A percentile compares a stretch with the other conserved stretches of the same genome.
Evolutionary conservation across 2,888 invertebrate genomes (phyloP).

Genomic region (Bedellia somnulentella): DNA sequence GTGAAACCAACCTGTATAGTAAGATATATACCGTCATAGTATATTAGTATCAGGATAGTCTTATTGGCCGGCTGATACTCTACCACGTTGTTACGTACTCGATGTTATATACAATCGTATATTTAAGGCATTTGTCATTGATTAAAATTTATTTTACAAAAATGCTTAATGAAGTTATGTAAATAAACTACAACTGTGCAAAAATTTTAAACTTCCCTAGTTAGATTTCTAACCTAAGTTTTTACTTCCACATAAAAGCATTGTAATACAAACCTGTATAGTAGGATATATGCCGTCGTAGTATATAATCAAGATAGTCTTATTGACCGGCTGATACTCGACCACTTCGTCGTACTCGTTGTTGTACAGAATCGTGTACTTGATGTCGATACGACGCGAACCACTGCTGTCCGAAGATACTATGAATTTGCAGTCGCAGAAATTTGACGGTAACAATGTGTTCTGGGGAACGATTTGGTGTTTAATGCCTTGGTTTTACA

Average conservation of each 20-base stretch:
- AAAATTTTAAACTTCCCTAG: too few relatives aligned
- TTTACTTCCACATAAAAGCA: neutral
- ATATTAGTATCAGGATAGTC: slow-evolving; percentile 34
- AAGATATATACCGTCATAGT: slow-evolving; percentile 51
- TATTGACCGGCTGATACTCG: slow-evolving; percentile 36
- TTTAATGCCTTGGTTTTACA: too few relatives aligned
- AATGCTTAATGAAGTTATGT: too few relatives aligned
- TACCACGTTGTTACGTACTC: slow-evolving; percentile 33
- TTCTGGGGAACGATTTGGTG: too few relatives aligned
- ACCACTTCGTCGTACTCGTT: slow-evolving; percentile 34
- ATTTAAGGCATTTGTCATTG: too few relatives aligned
- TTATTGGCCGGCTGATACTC: slow-evolving; percentile 38
- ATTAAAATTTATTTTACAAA: too few relatives aligned
- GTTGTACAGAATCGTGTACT: slow-evolving; percentile 35
- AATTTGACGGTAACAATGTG: slow-evolving; percentile 34
- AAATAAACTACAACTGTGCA: too few relatives aligned
- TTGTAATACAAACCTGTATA: too few relatives aligned
- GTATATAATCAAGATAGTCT: slow-evolving; percentile 38
- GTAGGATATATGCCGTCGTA: slow-evolving; percentile 51
- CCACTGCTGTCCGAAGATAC: slow-evolving; percentile 39
- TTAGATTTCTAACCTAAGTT: too few relatives aligned
- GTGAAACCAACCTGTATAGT: too few relatives aligned
- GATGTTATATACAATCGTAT: slow-evolving; percentile 34
- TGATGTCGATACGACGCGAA: slow-evolving; percentile 30
- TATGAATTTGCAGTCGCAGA: slow-evolving; percentile 28